Evolutionary conservation across 2,113 vertebrate genomes (phyloP), one percentile per base, ranked within the genome.

Genomic region (Oophaga pumilio): DNA sequence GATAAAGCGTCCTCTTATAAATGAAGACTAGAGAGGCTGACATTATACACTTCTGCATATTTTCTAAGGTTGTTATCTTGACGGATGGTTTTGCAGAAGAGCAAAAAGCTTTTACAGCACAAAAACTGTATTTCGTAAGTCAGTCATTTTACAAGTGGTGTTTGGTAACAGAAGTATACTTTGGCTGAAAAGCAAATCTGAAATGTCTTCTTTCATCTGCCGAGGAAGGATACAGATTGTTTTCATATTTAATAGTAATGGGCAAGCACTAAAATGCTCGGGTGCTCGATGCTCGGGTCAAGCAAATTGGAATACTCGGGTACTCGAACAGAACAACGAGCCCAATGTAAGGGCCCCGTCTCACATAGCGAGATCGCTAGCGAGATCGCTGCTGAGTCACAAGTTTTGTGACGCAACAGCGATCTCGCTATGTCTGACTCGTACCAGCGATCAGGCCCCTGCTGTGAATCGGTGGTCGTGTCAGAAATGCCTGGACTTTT

Each of bases 111-210:
- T 88, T 88, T 88, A 82, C 76, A 62, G 26, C 56, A 28, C 56
- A 88, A 83, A 87, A 82, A 82, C 49, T 76, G 66, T 69, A 88
- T 88, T 88, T 82, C 66, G n/a, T 82, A 76, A 74, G 57, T 60
- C 57, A 60, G 49, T 83, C 52, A 22, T 79, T 52, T 82, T 76
- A 82, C 57, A 88, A 76, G 56, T 76, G 57, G 11, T 22, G 33
- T 83, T 82, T 66, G n/a, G 76, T 76, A 88, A 83, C 10, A 43
- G 57, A 74, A 66, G 52, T 56, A 79, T 53, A 86, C 10, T 57
- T 86, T 69, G 8, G 50, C 62, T 57, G 64, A 79, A 79, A 69
- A 68, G 50, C 76, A 53, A 22, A 69, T 79, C 79, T 86, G 17
- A 78, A 78, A 43, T 17, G 1, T 85, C 57, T 85, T 52, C n/a